Conservation (phyloP, 2,888 invertebrate species). For the Apodemia hepburni region DNA sequence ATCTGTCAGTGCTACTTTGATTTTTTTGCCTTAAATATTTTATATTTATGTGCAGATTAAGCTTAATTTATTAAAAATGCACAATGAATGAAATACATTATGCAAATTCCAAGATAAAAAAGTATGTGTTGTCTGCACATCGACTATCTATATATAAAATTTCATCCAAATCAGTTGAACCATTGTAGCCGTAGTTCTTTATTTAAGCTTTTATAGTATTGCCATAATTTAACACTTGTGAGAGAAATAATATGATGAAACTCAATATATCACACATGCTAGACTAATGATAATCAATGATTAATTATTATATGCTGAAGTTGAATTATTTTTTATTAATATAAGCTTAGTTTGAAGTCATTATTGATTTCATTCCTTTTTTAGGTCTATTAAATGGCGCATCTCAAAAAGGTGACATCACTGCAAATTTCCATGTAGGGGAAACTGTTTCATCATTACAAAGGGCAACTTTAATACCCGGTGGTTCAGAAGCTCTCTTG, state of each 20-base stretch:
- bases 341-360: not conserved
- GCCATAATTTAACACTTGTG: too few relatives aligned
- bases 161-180: too few relatives aligned
- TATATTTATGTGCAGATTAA: too few relatives aligned
- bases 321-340: constrained; percentile 33
- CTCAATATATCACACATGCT: constrained; percentile 64
- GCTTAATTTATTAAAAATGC: too few relatives aligned
- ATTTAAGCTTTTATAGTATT: too few relatives aligned
- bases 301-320: constrained; percentile 44
- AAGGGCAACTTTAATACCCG: constrained; percentile 97
- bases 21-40: too few relatives aligned
- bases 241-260: constrained; percentile 31
- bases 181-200: too few relatives aligned
- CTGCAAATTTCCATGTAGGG: constrained; percentile 96
- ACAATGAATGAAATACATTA: too few relatives aligned
- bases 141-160: too few relatives aligned
- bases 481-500: constrained; percentile 97
- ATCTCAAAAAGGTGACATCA: constrained; percentile 97
- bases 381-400: constrained; percentile 96
- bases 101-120: too few relatives aligned
- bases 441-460: constrained; percentile 98
- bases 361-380: constrained; percentile 24
- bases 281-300: constrained; percentile 76
- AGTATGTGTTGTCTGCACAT: too few relatives aligned
- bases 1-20: too few relatives aligned